Evolutionary conservation across 2,888 invertebrate species (phyloP), one percentile per base, ranked within the genome.

Genomic region (Neria commutata): DNA sequence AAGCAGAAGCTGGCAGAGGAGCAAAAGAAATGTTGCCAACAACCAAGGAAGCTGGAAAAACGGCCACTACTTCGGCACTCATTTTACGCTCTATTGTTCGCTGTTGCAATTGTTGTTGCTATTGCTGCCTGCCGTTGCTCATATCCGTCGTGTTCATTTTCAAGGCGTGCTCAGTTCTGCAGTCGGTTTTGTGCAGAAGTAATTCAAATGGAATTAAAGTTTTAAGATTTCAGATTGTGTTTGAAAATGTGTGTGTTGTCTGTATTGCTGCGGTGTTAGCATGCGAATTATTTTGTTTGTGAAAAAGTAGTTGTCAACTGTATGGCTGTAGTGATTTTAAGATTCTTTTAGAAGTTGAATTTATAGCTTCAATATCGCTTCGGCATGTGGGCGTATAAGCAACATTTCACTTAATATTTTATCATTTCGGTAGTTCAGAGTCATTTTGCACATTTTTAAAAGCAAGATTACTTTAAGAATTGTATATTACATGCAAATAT

Each of bases 51-150:
- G 3, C 23, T 10, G 19, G 33, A 48, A 56, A 52, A 60, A 25
- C 52, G 49, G 48, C 58, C 64, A 65, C 52, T 69, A 70, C 68
- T 68, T 73, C 67, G 73, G 68, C 73, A 75, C 73, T 77, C 74
- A 78, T 75, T 78, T 78, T 74, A 73, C 70, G 74, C 66, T 77
- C 75, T 71, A 76, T 77, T 77, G 76, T 75, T 72, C 73, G 65
- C 69, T 65, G 64, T 69, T 55, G 71, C 60, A 60, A 58, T 61
- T 46, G 45, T 45, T 50, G 45, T 26, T 29, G 21, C 24, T 21
- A 26, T 17, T 34, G 37, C 29, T 58, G 26, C 45, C 11, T 61
- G 54, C 56, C 47, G 55, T 66, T 64, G 2, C n/a, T 40, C 40
- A 2, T 46, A 21, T 50, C 60, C 64, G 51, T 62, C 59, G 52